Percentiles rank a stretch among this genome's conserved stretches.
These are phyloP conservation scores for Leucoraja erinaceus DNA, from an alignment of 2,113 vertebrate species.

Conservation along the genomic window DNA sequence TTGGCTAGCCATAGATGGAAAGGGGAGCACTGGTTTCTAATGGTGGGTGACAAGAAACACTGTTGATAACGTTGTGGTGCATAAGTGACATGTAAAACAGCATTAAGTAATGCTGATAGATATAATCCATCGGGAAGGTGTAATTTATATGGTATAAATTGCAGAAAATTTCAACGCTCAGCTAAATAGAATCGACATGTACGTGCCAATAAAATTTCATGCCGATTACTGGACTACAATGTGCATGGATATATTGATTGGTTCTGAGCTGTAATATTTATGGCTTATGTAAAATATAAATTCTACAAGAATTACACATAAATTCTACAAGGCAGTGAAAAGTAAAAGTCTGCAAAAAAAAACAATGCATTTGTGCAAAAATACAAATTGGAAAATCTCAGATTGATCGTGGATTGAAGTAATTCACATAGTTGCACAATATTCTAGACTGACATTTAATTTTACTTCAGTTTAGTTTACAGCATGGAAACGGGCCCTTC, in stretches of 20 bases:
- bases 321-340: too few relatives aligned
- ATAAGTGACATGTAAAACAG: neutral
- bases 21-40: neutral
- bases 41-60: neutral
- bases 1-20: neutral
- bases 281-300: too few relatives aligned
- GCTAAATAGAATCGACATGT: neutral
- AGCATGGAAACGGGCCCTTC: too few relatives aligned
- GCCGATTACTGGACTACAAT: neutral
- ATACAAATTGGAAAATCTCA: too few relatives aligned
- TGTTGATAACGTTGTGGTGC: neutral
- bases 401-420: too few relatives aligned
- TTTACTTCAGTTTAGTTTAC: neutral
- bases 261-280: neutral
- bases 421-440: too few relatives aligned
- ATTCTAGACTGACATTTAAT: neutral
- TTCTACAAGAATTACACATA: too few relatives aligned
- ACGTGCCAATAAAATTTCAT: neutral
- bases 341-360: too few relatives aligned
- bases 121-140: neutral
- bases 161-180: neutral
- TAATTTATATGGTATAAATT: neutral
- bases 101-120: neutral
- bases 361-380: too few relatives aligned
- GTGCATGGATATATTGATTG: neutral